Evolutionary conservation across 2,797 vertebrate genomes (phyloP), one percentile per base, ranked within the genome.

Genomic region (Coluber constrictor): DNA sequence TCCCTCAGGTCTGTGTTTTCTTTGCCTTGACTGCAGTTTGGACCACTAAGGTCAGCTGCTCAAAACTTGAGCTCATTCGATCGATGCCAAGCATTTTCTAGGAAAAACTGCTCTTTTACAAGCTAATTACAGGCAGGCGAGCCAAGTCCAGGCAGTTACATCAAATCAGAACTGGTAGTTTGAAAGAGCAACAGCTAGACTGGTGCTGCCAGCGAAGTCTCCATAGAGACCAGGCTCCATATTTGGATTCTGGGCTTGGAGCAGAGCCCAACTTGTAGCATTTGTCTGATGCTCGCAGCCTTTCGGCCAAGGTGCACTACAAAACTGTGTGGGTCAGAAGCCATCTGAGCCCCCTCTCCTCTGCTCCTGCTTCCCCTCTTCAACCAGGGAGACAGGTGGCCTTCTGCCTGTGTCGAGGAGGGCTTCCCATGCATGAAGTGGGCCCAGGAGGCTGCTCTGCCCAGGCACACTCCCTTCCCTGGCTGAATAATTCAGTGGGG

Each of bases 401-500:
- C 11, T 2, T 60, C 55, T 0, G 51, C 1, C 0, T 15, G 79
- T 8, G 51, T 29, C 1, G 32, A 23, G 74, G 74, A 4, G 61
- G 0, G 0, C 5, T 74, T 89, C 89, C 9, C 87, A 90, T 92
- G 54, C 55, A 29, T 23, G 47, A 5, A 9, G 37, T 57, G 86
- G 51, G 37, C 32, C 32, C 8, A 0, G 70, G 70, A 43, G 13
- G 94, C 96, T 96, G 93, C 1, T 59, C 63, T 96, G 7, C 86
- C 86, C 87, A 25, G 11, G 0, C 59, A 18, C 94, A 0, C 37
- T 8, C 95, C 93, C 96, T 96, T 93, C 3, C 57, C 63, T 96
- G 93, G 95, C 90, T 96, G 97, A 96, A 97, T 98, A 96, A 98
- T 96, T 97, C 97, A 97, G 95, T 10, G n/a, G 91, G 70, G 94